A percentile compares a stretch with the other conserved stretches of the same genome.
Conservation (phyloP, 2,888 invertebrate genomes). For the Sphaerophoria taeniata region DNA sequence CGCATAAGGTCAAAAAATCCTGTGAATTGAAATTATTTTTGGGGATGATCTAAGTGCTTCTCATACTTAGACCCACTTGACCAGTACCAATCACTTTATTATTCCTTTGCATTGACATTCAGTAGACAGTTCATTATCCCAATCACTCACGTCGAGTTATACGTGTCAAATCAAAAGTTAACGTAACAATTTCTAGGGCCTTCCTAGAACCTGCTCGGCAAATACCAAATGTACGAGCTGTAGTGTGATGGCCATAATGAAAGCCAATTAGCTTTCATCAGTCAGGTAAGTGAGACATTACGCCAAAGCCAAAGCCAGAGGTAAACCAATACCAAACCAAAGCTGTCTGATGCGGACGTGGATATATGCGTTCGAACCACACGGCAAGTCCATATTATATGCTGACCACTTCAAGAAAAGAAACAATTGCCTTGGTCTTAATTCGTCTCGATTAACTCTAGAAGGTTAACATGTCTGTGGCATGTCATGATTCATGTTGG, state of each 20-base stretch:
- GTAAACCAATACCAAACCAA: slow-evolving; percentile 60
- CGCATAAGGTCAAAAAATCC: background rate
- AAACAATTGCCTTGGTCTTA: slow-evolving; percentile 72
- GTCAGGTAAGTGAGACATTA: slow-evolving; percentile 36
- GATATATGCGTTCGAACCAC: background rate
- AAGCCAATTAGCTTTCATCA: slow-evolving; percentile 73
- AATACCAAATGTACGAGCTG: background rate
- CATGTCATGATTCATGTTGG: slow-evolving; percentile 72
- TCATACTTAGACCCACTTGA: slow-evolving; percentile 18
- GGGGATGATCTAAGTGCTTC: slow-evolving; percentile 32
- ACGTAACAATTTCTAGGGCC: slow-evolving; percentile 66
- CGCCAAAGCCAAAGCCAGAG: slow-evolving; percentile 21
- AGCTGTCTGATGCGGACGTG: slow-evolving; percentile 3
- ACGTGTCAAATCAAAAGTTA: slow-evolving; percentile 73
- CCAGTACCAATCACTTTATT: slow-evolving; percentile 48
- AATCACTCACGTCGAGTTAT: slow-evolving; percentile 69
- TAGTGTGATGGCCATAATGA: slow-evolving; percentile 72
- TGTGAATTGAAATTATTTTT: slow-evolving; percentile 22
- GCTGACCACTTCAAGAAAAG: slow-evolving; percentile 54
- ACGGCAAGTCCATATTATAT: background rate
- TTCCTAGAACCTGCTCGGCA: slow-evolving; percentile 31
- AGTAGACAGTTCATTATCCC: slow-evolving; percentile 42
- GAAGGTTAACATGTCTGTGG: slow-evolving; percentile 74
- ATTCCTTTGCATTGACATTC: slow-evolving; percentile 45
- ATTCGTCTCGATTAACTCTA: slow-evolving; percentile 74